phyloP scores from a whole-genome alignment of 2,797 vertebrate genomes.

The Oophaga sylvatica region DNA sequence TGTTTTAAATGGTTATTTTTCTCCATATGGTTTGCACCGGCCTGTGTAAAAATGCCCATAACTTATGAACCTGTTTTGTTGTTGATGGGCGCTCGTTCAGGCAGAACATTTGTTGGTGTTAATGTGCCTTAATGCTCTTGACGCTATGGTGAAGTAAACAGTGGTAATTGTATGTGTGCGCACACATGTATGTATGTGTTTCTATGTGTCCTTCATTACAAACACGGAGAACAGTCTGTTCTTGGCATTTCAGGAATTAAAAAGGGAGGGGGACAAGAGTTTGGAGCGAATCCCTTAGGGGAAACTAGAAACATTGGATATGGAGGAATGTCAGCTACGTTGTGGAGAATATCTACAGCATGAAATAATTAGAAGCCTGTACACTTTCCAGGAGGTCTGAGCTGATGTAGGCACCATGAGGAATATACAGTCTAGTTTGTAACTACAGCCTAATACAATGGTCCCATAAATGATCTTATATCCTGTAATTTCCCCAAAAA shows the following conservation, averaged over 20 bases:
- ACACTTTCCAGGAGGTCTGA: conserved; percentile 47
- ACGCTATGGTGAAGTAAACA: too few species aligned
- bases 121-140: too few species aligned
- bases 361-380: conserved; percentile 57
- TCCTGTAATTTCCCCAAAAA: not conserved
- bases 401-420: not conserved
- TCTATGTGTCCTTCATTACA: conserved; percentile 51
- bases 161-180: conserved; percentile 4
- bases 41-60: too few species aligned
- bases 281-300: conserved; percentile 54
- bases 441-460: not conserved
- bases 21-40: too few species aligned
- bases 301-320: conserved; percentile 56
- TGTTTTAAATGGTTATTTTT: too few species aligned
- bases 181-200: not conserved
- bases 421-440: not conserved
- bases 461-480: not conserved
- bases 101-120: too few species aligned
- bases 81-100: too few species aligned
- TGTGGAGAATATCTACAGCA: conserved; percentile 52
- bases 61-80: too few species aligned
- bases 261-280: conserved; percentile 39
- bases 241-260: conserved; percentile 62
- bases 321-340: conserved; percentile 57
- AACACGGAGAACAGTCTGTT: conserved; percentile 58